Evolutionary conservation across 2,888 invertebrate genomes (phyloP).

Genomic region (Hoplodrina blanda): DNA sequence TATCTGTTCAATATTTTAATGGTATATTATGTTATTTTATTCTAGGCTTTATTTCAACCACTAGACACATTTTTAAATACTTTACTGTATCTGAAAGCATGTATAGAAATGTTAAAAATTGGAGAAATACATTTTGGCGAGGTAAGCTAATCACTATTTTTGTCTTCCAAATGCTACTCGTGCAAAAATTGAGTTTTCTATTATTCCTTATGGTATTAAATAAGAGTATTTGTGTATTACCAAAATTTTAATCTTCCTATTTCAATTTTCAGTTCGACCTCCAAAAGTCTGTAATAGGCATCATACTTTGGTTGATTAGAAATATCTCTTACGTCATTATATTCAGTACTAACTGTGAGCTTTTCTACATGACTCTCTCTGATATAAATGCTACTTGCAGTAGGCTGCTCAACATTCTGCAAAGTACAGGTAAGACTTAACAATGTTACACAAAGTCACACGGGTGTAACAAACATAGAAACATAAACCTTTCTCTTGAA

Average conservation of each 20-base stretch:
- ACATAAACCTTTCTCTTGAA: too few relatives aligned
- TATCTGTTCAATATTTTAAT: too few relatives aligned
- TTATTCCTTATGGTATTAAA: too few relatives aligned
- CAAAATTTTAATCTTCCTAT: neutral
- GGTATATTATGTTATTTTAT: neutral
- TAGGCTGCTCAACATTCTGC: neutral
- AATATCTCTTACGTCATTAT: neutral
- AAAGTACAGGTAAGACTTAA: slow-evolving; percentile 2
- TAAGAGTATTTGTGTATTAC: too few relatives aligned
- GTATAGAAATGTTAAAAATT: neutral
- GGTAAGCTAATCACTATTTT: neutral
- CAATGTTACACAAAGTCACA: too few relatives aligned
- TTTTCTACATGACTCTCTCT: neutral
- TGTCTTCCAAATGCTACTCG: too few relatives aligned
- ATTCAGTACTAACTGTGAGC: slow-evolving; percentile 6
- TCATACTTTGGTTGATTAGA: neutral
- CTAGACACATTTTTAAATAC: slow-evolving; percentile 8
- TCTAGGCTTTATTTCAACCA: neutral
- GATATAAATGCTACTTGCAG: slow-evolving; percentile 7
- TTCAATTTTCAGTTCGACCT: neutral
- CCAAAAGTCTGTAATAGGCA: neutral
- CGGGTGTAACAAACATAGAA: too few relatives aligned
- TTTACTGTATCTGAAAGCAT: neutral
- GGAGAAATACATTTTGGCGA: neutral
- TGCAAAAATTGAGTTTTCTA: too few relatives aligned